phyloP scores from a whole-genome alignment of 2,888 invertebrate genomes.

The Sclerodermus sp. region DNA sequence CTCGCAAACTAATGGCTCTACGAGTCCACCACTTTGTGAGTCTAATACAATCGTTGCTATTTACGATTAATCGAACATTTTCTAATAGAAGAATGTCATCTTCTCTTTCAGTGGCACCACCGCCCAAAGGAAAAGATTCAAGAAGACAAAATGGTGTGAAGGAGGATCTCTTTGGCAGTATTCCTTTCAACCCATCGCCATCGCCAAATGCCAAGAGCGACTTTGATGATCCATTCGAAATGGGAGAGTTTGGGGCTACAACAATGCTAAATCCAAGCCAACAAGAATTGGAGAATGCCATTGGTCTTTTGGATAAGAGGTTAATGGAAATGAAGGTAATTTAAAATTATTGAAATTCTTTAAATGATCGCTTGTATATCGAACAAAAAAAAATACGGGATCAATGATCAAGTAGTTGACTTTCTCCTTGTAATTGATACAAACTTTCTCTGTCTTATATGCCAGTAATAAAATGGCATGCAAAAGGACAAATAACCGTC shows the following conservation, averaged over 20 bases:
- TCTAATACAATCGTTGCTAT: too few species aligned
- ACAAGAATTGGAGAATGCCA: slow-evolving; percentile 71
- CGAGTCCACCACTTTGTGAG: slow-evolving; percentile 71
- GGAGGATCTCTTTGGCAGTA: slow-evolving; percentile 79
- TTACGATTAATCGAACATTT: too few species aligned
- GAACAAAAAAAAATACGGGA: too few species aligned
- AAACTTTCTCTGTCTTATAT: too few species aligned
- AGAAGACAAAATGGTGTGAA: slow-evolving; percentile 59
- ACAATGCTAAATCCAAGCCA: slow-evolving; percentile 59
- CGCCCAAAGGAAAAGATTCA: slow-evolving; percentile 71
- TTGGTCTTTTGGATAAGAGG: slow-evolving; percentile 78
- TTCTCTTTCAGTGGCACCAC: slow-evolving; percentile 77
- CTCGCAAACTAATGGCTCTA: slow-evolving; percentile 53
- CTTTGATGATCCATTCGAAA: slow-evolving; percentile 79
- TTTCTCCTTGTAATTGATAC: too few species aligned
- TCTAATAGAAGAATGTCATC: too few species aligned
- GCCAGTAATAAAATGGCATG: too few species aligned
- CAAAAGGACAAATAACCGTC: too few species aligned
- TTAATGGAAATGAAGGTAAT: slow-evolving; percentile 84
- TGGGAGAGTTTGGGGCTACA: slow-evolving; percentile 68
- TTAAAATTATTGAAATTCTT: neutral
- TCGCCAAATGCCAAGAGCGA: slow-evolving; percentile 50
- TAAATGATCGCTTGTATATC: neutral
- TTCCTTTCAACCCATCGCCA: slow-evolving; percentile 68
- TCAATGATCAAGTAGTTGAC: too few species aligned